Conservation (phyloP, 2,888 invertebrate species). For the Acanthosepion lycidas region DNA sequence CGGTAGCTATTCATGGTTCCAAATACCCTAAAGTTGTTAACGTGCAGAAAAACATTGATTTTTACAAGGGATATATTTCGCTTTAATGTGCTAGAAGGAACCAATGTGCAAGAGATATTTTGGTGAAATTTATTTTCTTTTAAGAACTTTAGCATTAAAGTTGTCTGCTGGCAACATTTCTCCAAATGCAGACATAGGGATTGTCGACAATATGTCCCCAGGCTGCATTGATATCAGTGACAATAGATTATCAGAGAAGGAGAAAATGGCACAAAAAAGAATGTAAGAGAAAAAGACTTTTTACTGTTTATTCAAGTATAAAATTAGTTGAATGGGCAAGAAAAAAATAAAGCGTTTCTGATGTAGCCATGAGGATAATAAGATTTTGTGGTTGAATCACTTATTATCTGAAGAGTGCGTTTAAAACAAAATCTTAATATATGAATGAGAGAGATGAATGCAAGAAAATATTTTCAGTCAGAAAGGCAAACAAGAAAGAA, state of each 20-base stretch:
- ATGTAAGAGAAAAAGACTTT: not conserved
- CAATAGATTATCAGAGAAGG: not conserved
- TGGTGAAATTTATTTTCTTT: not conserved
- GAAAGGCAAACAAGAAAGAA: not conserved
- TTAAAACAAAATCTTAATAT: not conserved
- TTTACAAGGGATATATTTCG: not conserved
- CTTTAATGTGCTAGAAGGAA: not conserved
- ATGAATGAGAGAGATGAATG: not conserved
- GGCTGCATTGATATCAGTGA: not conserved
- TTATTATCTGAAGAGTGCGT: not conserved
- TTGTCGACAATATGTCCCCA: not conserved
- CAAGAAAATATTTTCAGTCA: not conserved
- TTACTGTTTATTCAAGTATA: not conserved
- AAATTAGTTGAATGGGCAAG: not conserved
- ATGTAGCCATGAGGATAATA: not conserved
- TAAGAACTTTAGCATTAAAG: not conserved
- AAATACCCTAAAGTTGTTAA: not conserved
- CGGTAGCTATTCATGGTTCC: not conserved
- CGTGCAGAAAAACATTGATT: not conserved
- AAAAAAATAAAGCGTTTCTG: not conserved
- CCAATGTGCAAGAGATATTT: not conserved
- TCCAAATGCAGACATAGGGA: not conserved
- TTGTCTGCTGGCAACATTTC: not conserved
- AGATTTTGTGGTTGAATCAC: constrained; percentile 4
- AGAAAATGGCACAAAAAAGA: not conserved